These are phyloP conservation scores for Saccostrea glomerata DNA, from an alignment of 1,140 invertebrate genomes.

Conservation along the genomic window DNA sequence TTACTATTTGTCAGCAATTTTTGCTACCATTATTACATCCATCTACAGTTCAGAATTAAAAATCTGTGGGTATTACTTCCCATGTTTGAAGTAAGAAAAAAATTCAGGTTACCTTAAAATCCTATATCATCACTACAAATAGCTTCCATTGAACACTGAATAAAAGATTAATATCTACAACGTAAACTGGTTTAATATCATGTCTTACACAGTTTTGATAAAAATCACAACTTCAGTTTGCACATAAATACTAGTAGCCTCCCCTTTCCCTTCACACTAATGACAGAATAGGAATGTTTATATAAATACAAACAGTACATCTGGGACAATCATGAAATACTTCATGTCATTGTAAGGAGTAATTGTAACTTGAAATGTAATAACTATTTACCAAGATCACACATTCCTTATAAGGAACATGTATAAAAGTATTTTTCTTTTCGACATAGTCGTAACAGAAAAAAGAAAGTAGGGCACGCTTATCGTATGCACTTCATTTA, in stretches of 20 bases:
- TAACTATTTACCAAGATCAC: background rate
- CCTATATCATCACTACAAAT: background rate
- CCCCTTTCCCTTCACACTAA: background rate
- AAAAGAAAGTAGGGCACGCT: background rate
- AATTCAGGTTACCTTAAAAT: background rate
- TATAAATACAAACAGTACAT: constrained; percentile 1
- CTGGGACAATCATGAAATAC: background rate
- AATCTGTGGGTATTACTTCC: background rate
- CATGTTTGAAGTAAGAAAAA: background rate
- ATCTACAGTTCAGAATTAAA: background rate
- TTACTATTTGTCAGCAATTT: background rate
- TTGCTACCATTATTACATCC: background rate
- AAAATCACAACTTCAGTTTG: constrained; percentile 20
- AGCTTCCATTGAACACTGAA: background rate
- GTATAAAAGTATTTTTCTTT: background rate
- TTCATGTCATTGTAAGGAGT: background rate
- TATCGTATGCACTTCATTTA: background rate
- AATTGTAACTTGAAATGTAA: background rate
- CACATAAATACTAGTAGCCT: background rate
- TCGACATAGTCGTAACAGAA: background rate
- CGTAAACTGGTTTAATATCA: background rate
- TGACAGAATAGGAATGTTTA: constrained; percentile 11
- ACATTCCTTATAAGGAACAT: background rate
- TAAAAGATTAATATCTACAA: background rate
- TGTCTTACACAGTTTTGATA: background rate